Evolutionary conservation across 2,797 vertebrate species (phyloP).

Genomic region (Bucorvus abyssinicus): DNA sequence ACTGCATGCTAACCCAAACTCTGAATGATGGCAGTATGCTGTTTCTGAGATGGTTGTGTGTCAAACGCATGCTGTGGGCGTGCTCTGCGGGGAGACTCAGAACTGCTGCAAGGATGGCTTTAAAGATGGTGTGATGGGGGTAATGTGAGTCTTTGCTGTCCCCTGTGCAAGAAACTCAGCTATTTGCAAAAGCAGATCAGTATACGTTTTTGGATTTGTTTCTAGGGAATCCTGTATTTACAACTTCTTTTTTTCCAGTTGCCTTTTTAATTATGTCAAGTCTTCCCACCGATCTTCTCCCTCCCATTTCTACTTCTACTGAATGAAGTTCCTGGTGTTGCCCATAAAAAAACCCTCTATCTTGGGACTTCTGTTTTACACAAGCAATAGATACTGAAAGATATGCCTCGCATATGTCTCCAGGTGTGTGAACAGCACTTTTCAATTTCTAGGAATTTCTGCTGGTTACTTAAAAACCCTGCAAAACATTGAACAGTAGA

Average conservation of each 20-base stretch:
- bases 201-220: not conserved
- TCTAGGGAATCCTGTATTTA: not conserved
- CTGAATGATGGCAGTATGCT: not conserved
- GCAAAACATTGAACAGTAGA: not conserved
- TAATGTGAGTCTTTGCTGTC: not conserved
- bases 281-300: not conserved
- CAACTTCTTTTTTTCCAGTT: not conserved
- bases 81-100: too few species aligned
- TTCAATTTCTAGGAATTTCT: slow-evolving; percentile 40
- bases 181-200: not conserved
- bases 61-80: rapidly evolving
- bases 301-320: not conserved
- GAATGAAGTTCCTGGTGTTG: not conserved
- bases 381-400: not conserved
- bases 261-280: not conserved
- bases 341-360: not conserved
- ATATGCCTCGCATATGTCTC: slow-evolving; percentile 7
- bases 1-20: not conserved
- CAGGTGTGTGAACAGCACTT: slow-evolving; percentile 29
- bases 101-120: not conserved
- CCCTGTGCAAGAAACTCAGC: not conserved
- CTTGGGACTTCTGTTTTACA: not conserved
- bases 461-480: slow-evolving; percentile 6
- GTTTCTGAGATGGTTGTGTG: not conserved
- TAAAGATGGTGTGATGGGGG: not conserved